Conservation (phyloP, 2,113 vertebrate genomes). For the Corydoras sp. region DNA sequence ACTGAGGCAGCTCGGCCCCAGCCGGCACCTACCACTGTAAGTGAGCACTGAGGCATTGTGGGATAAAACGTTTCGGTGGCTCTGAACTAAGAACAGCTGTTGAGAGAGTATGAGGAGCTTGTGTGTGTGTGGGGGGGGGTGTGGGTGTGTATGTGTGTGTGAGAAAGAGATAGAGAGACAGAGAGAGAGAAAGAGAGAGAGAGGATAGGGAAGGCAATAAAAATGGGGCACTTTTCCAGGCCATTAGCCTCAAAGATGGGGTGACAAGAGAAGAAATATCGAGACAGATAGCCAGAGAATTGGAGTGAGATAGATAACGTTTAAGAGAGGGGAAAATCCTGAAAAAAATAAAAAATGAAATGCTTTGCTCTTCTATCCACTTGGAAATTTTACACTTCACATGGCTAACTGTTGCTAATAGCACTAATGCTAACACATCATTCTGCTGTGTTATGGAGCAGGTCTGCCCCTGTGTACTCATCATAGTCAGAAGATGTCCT, state of each 20-base stretch:
- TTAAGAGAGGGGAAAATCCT: background rate
- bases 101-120: background rate
- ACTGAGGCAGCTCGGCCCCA: constrained; percentile 33
- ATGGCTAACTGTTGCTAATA: constrained; percentile 8
- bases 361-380: background rate
- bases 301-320: constrained; percentile 6
- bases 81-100: background rate
- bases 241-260: constrained; percentile 52
- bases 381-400: background rate
- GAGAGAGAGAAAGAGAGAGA: background rate
- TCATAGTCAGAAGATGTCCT: too few relatives aligned
- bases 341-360: background rate
- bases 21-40: constrained; percentile 28
- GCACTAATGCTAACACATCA: background rate
- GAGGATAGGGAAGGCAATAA: constrained; percentile 5
- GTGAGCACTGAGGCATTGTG: constrained; percentile 10
- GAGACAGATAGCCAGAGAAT: constrained; percentile 42
- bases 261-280: constrained; percentile 35
- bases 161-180: too few relatives aligned
- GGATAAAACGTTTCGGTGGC: background rate
- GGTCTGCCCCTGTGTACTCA: too few relatives aligned
- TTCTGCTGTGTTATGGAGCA: too few relatives aligned
- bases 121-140: constrained; percentile 5
- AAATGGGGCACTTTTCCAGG: constrained; percentile 50
- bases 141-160: constrained; percentile 4